Conservation (phyloP, 2,888 invertebrate species). For the Hydropsyche betteni region DNA sequence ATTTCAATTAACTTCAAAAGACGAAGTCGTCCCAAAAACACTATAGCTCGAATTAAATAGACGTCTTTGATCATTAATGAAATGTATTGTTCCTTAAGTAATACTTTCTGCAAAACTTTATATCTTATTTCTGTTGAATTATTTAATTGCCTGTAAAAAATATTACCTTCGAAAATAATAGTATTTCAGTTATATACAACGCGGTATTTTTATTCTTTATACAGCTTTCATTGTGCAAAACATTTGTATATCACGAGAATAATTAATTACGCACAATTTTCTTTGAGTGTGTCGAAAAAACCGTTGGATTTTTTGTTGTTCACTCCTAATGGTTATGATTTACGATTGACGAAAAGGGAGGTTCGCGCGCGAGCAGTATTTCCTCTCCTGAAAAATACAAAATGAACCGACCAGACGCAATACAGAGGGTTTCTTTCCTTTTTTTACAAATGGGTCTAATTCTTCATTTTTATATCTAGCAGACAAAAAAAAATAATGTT, state of each 20-base stretch:
- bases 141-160: too few species aligned
- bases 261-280: slow-evolving; percentile 25
- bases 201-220: too few species aligned
- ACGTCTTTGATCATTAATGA: background rate
- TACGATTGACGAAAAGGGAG: slow-evolving; percentile 35
- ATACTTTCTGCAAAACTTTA: too few species aligned
- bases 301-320: slow-evolving; percentile 1
- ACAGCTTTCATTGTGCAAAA: too few species aligned
- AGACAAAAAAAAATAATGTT: slow-evolving; percentile 35
- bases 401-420: slow-evolving; percentile 33
- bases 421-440: slow-evolving; percentile 30
- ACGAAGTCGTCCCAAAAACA: background rate
- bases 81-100: too few species aligned
- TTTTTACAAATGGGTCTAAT: slow-evolving; percentile 38
- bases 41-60: background rate
- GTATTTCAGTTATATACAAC: too few species aligned
- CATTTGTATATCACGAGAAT: background rate
- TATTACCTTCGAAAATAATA: too few species aligned
- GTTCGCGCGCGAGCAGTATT: background rate
- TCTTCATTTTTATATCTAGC: slow-evolving; percentile 38
- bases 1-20: slow-evolving; percentile 1
- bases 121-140: too few species aligned
- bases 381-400: slow-evolving; percentile 35
- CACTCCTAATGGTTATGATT: slow-evolving; percentile 33
- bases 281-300: slow-evolving; percentile 15